phyloP scores from a whole-genome alignment of 2,113 vertebrate species.

The Leptocoma aspasia region DNA sequence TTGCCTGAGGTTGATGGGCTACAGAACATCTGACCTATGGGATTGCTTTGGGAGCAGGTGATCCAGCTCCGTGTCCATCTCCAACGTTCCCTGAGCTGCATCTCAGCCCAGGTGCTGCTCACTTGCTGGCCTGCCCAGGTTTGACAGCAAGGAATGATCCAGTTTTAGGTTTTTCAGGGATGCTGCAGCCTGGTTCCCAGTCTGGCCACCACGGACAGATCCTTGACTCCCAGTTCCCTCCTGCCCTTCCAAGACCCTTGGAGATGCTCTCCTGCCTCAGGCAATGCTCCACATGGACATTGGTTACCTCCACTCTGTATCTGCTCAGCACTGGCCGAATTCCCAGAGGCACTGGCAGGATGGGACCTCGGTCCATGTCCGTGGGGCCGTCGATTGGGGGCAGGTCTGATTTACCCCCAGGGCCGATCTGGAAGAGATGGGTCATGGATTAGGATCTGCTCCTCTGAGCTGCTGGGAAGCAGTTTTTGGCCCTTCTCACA shows the following conservation, averaged over 20 bases:
- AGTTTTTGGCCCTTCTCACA: not conserved
- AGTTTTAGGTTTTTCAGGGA: not conserved
- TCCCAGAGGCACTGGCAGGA: not conserved
- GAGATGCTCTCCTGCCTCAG: not conserved
- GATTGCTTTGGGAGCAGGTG: not conserved
- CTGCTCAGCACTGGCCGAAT: not conserved
- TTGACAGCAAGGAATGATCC: not conserved
- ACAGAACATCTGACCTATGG: not conserved
- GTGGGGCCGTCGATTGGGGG: not conserved
- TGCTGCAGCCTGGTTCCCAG: not conserved
- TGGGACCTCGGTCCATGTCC: not conserved
- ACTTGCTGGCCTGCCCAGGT: fast-evolving
- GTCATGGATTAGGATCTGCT: not conserved
- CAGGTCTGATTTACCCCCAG: not conserved
- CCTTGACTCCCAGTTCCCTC: not conserved
- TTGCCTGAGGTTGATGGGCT: not conserved
- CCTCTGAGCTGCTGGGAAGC: not conserved
- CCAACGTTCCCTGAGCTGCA: not conserved
- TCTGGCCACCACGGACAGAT: fast-evolving
- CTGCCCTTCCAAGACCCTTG: not conserved
- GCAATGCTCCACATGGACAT: fast-evolving
- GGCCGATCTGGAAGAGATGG: not conserved
- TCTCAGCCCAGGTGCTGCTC: not conserved
- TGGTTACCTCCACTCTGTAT: not conserved
- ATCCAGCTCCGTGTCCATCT: not conserved